Evolutionary conservation across 2,797 vertebrate species (phyloP).

Genomic region (Molossus alvarezi): DNA sequence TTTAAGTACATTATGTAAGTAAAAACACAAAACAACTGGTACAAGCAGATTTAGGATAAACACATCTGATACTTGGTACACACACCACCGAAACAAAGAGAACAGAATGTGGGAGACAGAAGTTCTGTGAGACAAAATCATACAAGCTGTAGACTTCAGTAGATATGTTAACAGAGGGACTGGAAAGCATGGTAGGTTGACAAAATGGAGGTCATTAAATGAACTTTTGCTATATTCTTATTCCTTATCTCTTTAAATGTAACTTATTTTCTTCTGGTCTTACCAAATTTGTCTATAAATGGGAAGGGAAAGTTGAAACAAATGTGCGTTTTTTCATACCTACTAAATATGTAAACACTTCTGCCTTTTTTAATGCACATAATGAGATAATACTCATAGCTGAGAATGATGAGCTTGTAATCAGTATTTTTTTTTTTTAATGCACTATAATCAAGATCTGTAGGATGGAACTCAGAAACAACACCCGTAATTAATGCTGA

Average conservation of each 20-base stretch:
- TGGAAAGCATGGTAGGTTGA: neutral
- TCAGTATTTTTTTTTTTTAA: neutral
- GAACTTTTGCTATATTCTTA: neutral
- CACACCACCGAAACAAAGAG: neutral
- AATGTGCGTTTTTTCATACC: neutral
- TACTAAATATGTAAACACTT: neutral
- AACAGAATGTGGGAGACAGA: neutral
- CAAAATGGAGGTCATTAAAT: neutral
- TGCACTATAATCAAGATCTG: neutral
- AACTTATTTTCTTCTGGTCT: neutral
- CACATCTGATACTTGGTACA: conserved; percentile 74
- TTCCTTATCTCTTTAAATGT: neutral
- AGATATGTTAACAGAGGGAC: neutral
- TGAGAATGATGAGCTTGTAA: neutral
- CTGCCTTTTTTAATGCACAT: neutral
- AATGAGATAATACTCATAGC: neutral
- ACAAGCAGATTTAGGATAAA: conserved; percentile 78
- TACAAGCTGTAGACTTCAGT: neutral
- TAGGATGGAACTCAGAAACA: neutral
- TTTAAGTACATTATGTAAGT: conserved; percentile 74
- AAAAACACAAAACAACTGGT: conserved; percentile 56
- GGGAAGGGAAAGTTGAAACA: neutral
- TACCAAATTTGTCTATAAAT: neutral
- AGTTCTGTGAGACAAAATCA: neutral
- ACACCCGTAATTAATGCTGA: neutral